Conservation (phyloP, 37 sponge, comb jelly and placozoan genomes). For the Cliona cf. orientalis region DNA sequence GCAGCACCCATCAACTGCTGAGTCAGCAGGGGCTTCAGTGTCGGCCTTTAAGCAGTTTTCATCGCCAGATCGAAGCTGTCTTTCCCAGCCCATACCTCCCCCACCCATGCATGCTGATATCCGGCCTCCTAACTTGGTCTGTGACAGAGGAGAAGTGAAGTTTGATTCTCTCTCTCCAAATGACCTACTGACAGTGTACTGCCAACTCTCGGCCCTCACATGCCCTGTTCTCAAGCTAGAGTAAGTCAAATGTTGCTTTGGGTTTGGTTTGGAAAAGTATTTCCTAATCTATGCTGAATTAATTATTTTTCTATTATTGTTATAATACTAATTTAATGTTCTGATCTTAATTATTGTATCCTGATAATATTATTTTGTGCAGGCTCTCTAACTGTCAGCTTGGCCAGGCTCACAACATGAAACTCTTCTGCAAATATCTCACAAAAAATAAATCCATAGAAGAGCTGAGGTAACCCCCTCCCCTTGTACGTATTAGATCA, state of each 20-base stretch:
- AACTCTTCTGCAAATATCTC: conserved; percentile 32
- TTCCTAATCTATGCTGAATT: too few species aligned
- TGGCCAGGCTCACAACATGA: conserved; percentile 34
- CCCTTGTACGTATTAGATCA: not conserved
- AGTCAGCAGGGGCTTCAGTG: not conserved
- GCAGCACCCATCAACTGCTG: not conserved
- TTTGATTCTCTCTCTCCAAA: too few species aligned
- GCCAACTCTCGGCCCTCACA: not conserved
- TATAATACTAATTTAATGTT: too few species aligned
- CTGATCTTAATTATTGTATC: too few species aligned
- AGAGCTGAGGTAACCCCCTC: conserved; percentile 36
- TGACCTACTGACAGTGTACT: conserved; percentile 9
- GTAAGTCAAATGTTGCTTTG: conserved; percentile 13
- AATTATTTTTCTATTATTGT: too few species aligned
- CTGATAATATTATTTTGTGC: not conserved
- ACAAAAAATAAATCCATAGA: conserved; percentile 24
- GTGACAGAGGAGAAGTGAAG: too few species aligned
- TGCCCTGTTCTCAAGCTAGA: conserved; percentile 21
- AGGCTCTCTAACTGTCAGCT: conserved; percentile 35
- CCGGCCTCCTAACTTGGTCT: too few species aligned
- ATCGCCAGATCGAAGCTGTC: too few species aligned
- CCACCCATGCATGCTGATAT: too few species aligned
- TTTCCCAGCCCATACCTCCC: too few species aligned
- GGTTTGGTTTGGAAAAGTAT: too few species aligned
- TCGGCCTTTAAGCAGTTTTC: too few species aligned